A percentile compares a stretch with the other conserved stretches of the same genome.
These are phyloP conservation scores for Heterochromis multidens DNA, from an alignment of 2,113 vertebrate genomes.

Conservation along the genomic window DNA sequence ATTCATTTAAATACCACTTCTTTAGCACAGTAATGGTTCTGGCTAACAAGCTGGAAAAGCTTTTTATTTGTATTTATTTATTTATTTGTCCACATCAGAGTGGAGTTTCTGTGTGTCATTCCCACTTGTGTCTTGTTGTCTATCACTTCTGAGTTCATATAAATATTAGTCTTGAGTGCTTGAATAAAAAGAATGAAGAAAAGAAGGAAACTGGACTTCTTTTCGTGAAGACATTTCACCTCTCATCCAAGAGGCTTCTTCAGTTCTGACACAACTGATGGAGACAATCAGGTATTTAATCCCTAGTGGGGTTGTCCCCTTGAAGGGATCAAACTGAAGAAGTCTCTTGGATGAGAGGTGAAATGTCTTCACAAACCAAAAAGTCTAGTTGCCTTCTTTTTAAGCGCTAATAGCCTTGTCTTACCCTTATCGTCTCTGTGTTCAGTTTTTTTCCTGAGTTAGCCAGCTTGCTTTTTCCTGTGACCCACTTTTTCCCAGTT, in stretches of 20 bases:
- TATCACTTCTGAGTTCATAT: neutral
- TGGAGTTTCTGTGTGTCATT: neutral
- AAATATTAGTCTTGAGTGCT: neutral
- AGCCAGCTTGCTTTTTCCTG: too few species aligned
- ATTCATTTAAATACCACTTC: neutral
- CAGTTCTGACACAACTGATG: neutral
- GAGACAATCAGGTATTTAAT: neutral
- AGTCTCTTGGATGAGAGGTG: neutral
- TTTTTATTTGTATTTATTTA: neutral
- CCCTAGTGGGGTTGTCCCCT: neutral
- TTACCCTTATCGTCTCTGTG: too few species aligned
- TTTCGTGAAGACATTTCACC: neutral
- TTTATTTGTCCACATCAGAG: neutral
- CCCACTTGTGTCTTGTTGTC: neutral
- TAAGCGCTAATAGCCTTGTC: too few species aligned
- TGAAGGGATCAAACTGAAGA: neutral
- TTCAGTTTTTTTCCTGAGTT: too few species aligned
- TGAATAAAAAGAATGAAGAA: neutral
- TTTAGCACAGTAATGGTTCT: neutral
- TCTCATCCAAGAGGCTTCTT: neutral
- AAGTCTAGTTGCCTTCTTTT: too few species aligned
- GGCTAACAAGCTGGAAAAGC: neutral
- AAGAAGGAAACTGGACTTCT: neutral
- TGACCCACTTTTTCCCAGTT: too few species aligned
- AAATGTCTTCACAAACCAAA: neutral